Percentiles rank a stretch among this genome's conserved stretches.
These are phyloP conservation scores for Talpa occidentalis DNA, from an alignment of 2,113 vertebrate species.

Conservation along the genomic window DNA sequence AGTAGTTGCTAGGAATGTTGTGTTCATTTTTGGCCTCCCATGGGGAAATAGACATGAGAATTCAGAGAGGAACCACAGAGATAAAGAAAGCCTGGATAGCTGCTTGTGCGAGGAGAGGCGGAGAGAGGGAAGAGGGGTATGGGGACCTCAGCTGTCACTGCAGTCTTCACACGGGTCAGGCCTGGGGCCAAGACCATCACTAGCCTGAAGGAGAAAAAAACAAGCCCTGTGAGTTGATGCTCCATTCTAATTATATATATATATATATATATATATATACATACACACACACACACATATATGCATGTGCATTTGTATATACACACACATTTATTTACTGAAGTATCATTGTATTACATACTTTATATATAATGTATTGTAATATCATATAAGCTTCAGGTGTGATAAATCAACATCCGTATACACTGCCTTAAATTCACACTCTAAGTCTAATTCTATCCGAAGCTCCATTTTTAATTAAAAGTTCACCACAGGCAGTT, in stretches of 20 bases:
- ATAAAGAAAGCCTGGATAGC: background rate
- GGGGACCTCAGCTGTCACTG: background rate
- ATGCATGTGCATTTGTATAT: no score
- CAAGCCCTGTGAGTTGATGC: background rate
- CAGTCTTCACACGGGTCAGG: background rate
- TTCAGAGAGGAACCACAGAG: background rate
- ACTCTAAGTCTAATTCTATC: no score
- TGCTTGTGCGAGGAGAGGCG: background rate
- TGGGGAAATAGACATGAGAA: background rate
- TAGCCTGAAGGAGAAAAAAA: background rate
- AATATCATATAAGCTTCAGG: no score
- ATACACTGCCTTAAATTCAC: no score
- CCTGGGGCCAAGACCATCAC: background rate
- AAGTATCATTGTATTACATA: no score
- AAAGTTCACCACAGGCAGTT: background rate
- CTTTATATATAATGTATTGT: no score
- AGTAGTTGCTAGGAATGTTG: background rate
- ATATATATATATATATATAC: background rate
- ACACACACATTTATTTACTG: no score
- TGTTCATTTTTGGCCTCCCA: background rate
- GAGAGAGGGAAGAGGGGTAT: background rate
- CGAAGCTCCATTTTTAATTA: slow-evolving; percentile 18
- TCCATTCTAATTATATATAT: background rate
- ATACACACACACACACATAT: no score
- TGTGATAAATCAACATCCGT: no score